Evolutionary conservation across 2,113 vertebrate genomes (phyloP).

Genomic region (Opisthocomus hoazin): DNA sequence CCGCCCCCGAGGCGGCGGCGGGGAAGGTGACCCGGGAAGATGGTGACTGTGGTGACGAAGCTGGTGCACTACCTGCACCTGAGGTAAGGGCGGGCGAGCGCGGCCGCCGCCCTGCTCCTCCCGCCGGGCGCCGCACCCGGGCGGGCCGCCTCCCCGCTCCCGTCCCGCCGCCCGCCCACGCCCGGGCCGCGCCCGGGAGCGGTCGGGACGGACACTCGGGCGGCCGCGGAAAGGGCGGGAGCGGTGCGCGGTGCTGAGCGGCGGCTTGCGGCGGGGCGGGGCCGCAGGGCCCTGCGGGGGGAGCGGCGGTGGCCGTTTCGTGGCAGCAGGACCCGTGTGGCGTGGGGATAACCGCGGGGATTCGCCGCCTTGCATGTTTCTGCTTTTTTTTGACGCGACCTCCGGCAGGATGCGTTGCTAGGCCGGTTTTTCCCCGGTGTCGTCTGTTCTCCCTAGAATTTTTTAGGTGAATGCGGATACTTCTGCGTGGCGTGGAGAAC

Average conservation of each 20-base stretch:
- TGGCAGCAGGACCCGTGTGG: fast-evolving
- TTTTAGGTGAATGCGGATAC: not conserved
- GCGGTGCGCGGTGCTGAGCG: no score
- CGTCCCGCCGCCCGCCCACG: not conserved
- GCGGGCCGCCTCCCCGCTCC: not conserved
- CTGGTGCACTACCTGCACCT: conserved; percentile 69
- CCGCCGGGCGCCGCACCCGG: not conserved
- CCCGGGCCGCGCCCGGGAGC: not conserved
- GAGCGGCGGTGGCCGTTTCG: no score
- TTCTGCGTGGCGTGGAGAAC: not conserved
- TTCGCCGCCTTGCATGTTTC: fast-evolving
- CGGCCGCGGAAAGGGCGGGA: no score
- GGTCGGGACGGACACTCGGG: not conserved
- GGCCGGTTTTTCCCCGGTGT: fast-evolving
- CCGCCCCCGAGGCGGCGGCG: not conserved
- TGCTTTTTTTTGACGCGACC: fast-evolving
- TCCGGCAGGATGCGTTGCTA: not conserved
- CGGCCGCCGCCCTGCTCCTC: not conserved
- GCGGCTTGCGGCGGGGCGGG: no score
- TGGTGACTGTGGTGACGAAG: conserved; percentile 68
- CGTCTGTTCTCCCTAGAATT: not conserved
- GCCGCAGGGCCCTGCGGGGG: no score
- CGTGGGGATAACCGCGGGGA: no score
- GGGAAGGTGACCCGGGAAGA: conserved; percentile 2
- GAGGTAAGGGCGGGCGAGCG: conserved; percentile 56